These are phyloP conservation scores for Drosophila repletoides DNA, from an alignment of 1,140 invertebrate genomes.

Conservation along the genomic window DNA sequence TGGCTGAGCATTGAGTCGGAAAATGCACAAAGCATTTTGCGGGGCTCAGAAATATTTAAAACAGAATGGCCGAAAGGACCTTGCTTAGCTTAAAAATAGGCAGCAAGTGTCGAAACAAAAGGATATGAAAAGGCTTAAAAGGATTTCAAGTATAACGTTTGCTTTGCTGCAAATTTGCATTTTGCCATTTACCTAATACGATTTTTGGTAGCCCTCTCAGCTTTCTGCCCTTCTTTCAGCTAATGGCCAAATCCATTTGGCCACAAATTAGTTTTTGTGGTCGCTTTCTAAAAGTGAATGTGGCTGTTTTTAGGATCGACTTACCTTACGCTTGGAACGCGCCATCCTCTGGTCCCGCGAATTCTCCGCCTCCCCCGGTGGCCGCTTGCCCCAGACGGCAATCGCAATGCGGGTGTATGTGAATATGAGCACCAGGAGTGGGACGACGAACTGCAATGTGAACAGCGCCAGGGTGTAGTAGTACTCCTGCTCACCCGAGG, in stretches of 20 bases:
- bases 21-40: constrained; percentile 28
- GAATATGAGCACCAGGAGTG: constrained; percentile 91
- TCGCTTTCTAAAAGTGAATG: constrained; percentile 12
- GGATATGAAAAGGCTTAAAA: constrained; percentile 8
- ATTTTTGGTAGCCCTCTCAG: constrained; percentile 1
- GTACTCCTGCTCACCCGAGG: constrained; percentile 84
- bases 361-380: constrained; percentile 93
- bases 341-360: constrained; percentile 91
- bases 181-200: constrained; percentile 39
- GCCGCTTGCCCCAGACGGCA: constrained; percentile 93
- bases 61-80: neutral
- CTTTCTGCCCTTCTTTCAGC: neutral
- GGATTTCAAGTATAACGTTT: too few species aligned
- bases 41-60: constrained; percentile 7
- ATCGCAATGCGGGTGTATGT: constrained; percentile 94
- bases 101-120: neutral
- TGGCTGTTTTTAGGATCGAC: constrained; percentile 30
- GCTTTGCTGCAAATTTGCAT: constrained; percentile 27
- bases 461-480: constrained; percentile 91
- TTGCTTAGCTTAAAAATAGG: neutral
- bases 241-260: constrained; percentile 41
- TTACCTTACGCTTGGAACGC: constrained; percentile 94
- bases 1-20: constrained; percentile 28
- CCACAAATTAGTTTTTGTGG: constrained; percentile 71
- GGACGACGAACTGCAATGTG: constrained; percentile 93